These are phyloP conservation scores for Hylaea fasciaria DNA, from an alignment of 2,888 invertebrate species.

Conservation along the genomic window DNA sequence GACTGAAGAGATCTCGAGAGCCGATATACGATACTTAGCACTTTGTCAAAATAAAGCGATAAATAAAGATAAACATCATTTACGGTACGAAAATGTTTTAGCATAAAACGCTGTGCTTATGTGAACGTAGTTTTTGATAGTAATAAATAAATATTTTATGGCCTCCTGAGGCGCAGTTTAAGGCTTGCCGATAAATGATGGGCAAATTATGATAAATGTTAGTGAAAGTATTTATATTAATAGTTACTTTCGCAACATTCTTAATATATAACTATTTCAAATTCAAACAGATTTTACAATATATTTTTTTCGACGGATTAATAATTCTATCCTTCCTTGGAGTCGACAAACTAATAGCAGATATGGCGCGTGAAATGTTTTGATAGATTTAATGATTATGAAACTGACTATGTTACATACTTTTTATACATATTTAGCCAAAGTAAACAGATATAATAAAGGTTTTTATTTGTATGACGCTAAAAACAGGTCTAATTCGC, in stretches of 20 bases:
- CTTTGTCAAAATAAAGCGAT: slow-evolving; percentile 26
- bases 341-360: no score
- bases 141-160: slow-evolving; percentile 5
- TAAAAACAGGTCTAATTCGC: no score
- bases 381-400: no score
- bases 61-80: slow-evolving; percentile 24
- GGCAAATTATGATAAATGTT: slow-evolving; percentile 27
- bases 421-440: no score
- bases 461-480: no score
- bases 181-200: slow-evolving; percentile 25
- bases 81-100: slow-evolving; percentile 7
- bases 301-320: slow-evolving; percentile 46
- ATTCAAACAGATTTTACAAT: slow-evolving; percentile 37
- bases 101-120: slow-evolving; percentile 12
- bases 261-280: slow-evolving; percentile 6
- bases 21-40: slow-evolving; percentile 5
- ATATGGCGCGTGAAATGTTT: no score
- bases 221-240: slow-evolving; percentile 18
- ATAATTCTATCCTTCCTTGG: no score
- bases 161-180: slow-evolving; percentile 24
- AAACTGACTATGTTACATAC: no score
- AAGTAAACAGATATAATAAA: no score
- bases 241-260: slow-evolving; percentile 21
- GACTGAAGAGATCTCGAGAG: slow-evolving; percentile 20
- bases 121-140: slow-evolving; percentile 4